These are phyloP conservation scores for Strix aluco DNA, from an alignment of 2,113 vertebrate species.

Conservation along the genomic window DNA sequence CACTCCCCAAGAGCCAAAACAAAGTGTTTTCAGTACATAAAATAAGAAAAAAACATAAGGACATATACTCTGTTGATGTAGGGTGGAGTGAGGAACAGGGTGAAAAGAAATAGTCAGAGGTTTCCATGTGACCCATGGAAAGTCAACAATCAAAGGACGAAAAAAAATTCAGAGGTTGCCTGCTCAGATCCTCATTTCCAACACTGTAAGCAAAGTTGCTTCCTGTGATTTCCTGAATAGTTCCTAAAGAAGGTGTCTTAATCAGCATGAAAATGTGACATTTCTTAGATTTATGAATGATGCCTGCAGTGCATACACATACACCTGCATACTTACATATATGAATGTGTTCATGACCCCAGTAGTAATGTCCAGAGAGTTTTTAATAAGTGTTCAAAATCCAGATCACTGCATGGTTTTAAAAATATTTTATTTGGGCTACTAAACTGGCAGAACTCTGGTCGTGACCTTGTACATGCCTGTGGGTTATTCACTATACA, in stretches of 20 bases:
- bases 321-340: rapidly evolving
- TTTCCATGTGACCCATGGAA: not conserved
- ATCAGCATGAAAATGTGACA: not conserved
- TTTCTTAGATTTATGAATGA: not conserved
- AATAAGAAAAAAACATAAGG: not conserved
- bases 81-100: not conserved
- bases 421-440: not conserved
- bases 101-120: not conserved
- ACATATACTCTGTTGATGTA: not conserved
- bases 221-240: not conserved
- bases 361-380: rapidly evolving
- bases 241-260: not conserved
- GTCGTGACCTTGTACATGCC: not conserved
- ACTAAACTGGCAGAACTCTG: not conserved
- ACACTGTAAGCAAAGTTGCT: not conserved
- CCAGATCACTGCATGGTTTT: not conserved
- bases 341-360: rapidly evolving
- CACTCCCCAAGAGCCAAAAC: not conserved
- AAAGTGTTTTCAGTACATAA: not conserved
- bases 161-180: not conserved
- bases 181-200: not conserved
- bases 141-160: not conserved
- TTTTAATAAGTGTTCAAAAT: not conserved
- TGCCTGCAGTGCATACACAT: not conserved
- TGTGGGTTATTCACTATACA: rapidly evolving